phyloP scores from a whole-genome alignment of 2,113 vertebrate genomes.

The Diadophis punctatus region DNA sequence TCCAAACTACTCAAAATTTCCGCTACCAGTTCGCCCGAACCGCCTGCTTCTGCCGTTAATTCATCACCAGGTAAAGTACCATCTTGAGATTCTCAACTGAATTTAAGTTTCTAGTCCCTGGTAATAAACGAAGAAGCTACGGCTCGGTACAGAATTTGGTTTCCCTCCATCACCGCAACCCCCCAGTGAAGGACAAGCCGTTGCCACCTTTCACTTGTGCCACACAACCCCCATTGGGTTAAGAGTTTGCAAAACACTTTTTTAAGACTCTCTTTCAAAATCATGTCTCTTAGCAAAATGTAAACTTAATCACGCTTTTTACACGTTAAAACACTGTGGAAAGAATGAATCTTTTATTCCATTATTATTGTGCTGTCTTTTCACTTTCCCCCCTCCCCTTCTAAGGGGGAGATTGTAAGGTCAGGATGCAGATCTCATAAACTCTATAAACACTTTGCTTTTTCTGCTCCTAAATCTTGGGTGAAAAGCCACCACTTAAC shows the following conservation, averaged over 20 bases:
- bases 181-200: background rate
- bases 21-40: too few relatives aligned
- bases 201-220: background rate
- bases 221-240: background rate
- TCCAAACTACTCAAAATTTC: too few relatives aligned
- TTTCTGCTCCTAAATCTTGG: background rate
- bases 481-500: background rate
- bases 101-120: background rate
- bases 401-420: background rate
- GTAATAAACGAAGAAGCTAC: background rate
- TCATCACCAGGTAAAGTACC: background rate
- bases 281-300: background rate
- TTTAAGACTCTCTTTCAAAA: background rate
- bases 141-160: background rate
- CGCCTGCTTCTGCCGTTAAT: background rate
- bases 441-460: accelerated
- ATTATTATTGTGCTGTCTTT: background rate
- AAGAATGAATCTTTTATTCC: background rate
- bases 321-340: background rate
- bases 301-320: background rate
- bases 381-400: background rate
- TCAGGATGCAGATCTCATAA: background rate
- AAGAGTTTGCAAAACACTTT: background rate
- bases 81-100: background rate
- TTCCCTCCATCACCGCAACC: background rate